Evolutionary conservation across 1,140 invertebrate species (phyloP), one percentile per base, ranked within the genome.

Genomic region (Ips nitidus): DNA sequence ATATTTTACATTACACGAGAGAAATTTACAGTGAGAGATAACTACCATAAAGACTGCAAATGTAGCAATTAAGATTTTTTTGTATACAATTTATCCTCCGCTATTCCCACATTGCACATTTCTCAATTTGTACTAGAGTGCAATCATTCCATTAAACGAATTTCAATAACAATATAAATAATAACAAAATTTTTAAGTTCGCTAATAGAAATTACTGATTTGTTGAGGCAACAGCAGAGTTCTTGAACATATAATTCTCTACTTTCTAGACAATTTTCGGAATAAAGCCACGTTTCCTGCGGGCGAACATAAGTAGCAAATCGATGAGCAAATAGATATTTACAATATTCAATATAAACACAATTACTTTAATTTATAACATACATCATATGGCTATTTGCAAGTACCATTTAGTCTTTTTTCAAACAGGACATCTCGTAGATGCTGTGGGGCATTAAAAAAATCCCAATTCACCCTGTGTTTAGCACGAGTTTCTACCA

Each of bases 101-200:
- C 70, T 47, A 71, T 72, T 58, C 41, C 42, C 37, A 55, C 66
- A 60, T 60, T 70, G 55, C 22, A 66, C 67, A 65, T 70, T 55
- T 42, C 41, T 59, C 66, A 74, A 76, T 78, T 79, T 78, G 79
- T 79, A 79, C 77, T 80, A 75, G 75, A 80, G 73, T 77, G 78
- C 76, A 75, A 3, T 77, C 57, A 64, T 71, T 71, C 72, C 65
- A 68, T 68, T 66, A 22, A 22, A 22, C 22, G 47, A 69, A 73
- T 73, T 73, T 70, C 71, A 62, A 72, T 60, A 76, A 75, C 71
- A 74, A 72, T 22, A 22, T 72, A 66, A 58, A 57, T 22, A 57
- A 68, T 45, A 47, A 62, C 2, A 62, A 47, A 5, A 1, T 38
- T 55, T 37, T 36, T 55, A 22, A 1, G 37, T 2, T 55, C 52